These are phyloP conservation scores for Clepsis dumicolana DNA, from an alignment of 2,888 invertebrate genomes.

Conservation along the genomic window DNA sequence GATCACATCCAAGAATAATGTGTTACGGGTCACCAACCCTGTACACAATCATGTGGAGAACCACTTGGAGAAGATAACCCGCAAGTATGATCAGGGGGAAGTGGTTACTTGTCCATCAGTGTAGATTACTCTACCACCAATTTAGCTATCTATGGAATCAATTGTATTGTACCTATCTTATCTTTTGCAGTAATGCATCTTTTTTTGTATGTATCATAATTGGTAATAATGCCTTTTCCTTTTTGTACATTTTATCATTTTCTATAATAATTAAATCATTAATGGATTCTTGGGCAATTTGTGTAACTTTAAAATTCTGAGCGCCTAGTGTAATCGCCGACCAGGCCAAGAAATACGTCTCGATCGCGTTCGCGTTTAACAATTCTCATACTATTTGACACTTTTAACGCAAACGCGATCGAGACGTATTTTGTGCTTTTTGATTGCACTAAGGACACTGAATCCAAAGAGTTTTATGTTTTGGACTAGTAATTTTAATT, in stretches of 20 bases:
- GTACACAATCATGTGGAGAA: slow-evolving; percentile 77
- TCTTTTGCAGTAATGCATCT: slow-evolving; percentile 1
- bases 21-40: slow-evolving; percentile 77
- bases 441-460: no score
- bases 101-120: slow-evolving; percentile 80
- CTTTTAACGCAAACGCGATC: no score
- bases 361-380: no score
- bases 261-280: not conserved
- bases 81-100: slow-evolving; percentile 78
- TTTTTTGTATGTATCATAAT: not conserved
- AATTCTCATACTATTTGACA: no score
- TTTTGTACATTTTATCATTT: not conserved
- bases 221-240: not conserved
- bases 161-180: not conserved
- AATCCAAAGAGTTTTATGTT: slow-evolving; percentile 7
- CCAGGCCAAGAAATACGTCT: no score
- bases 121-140: slow-evolving; percentile 48
- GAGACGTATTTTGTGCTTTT: no score
- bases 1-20: slow-evolving; percentile 81
- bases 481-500: not conserved
- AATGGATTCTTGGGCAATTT: not conserved
- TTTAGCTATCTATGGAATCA: not conserved
- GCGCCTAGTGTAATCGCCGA: no score
- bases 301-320: not conserved
- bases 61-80: slow-evolving; percentile 75